Evolutionary conservation across 1,140 invertebrate genomes (phyloP).

Genomic region (Euglossa dilemma): DNA sequence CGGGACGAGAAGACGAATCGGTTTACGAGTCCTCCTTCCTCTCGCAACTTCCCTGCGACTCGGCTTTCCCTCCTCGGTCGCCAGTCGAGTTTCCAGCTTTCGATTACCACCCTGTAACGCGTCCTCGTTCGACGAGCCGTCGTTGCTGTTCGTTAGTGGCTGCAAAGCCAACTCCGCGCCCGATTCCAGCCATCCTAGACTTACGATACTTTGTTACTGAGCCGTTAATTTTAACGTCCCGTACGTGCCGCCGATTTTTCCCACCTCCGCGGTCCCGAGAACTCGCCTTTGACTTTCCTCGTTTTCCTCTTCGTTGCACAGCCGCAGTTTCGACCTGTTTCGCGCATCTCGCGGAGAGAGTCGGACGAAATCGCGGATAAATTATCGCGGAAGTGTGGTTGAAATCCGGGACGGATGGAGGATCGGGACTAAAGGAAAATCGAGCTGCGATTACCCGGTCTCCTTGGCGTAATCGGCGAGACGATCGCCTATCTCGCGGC

Average conservation of each 20-base stretch:
- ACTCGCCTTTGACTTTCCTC: not conserved
- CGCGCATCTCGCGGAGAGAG: no score
- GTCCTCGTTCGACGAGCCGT: conserved; percentile 55
- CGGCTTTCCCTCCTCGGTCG: not conserved
- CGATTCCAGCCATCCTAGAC: conserved; percentile 50
- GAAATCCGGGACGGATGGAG: not conserved
- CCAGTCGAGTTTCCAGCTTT: conserved; percentile 75
- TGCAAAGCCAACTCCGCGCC: conserved; percentile 66
- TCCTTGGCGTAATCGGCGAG: conserved; percentile 76
- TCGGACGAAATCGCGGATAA: not conserved
- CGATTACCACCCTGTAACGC: conserved; percentile 78
- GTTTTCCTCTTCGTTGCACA: not conserved
- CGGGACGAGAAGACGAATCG: conserved; percentile 27
- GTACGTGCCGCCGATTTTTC: conserved; percentile 79
- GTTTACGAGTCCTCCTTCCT: conserved; percentile 54
- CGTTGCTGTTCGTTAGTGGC: conserved; percentile 47
- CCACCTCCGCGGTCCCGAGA: not conserved
- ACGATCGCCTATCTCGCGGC: conserved; percentile 80
- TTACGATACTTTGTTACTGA: conserved; percentile 79
- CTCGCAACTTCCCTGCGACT: not conserved
- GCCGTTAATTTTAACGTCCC: conserved; percentile 81
- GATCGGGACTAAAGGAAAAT: conserved; percentile 37
- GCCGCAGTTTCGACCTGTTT: not conserved
- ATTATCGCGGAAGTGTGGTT: not conserved
- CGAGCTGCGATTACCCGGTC: conserved; percentile 68